Evolutionary conservation across 2,113 vertebrate genomes (phyloP).

Genomic region (Pavo muticus): DNA sequence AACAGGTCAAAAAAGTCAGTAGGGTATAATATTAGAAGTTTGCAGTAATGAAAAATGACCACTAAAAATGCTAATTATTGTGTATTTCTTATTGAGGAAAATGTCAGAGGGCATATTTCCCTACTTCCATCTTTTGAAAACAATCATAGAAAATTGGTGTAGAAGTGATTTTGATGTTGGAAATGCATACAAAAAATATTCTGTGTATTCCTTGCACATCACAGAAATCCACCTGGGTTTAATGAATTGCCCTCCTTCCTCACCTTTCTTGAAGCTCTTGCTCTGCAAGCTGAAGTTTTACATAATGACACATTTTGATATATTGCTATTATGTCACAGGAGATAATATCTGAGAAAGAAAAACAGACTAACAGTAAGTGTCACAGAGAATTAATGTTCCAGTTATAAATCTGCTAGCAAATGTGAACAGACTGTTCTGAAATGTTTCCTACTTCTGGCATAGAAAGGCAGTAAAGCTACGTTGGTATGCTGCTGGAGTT

Average conservation of each 20-base stretch:
- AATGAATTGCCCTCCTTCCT: background rate
- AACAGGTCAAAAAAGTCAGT: background rate
- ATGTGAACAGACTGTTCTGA: background rate
- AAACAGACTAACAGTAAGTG: background rate
- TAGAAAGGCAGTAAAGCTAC: background rate
- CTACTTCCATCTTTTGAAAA: background rate
- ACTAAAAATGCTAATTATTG: background rate
- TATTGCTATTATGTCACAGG: background rate
- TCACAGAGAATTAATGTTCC: background rate
- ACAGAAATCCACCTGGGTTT: background rate
- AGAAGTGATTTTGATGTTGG: background rate
- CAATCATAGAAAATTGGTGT: background rate
- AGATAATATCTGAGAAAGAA: background rate
- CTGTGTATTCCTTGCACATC: background rate
- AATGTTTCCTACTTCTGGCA: background rate
- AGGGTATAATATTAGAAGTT: background rate
- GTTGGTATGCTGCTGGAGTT: background rate
- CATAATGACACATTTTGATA: background rate
- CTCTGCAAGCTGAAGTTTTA: background rate
- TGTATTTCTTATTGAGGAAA: background rate
- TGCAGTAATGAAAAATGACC: background rate
- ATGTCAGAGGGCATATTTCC: accelerated
- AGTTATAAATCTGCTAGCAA: background rate
- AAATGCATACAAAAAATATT: accelerated
- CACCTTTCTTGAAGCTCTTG: background rate